Conservation (phyloP, 2,797 vertebrate species). For the Nannoperca australis region DNA sequence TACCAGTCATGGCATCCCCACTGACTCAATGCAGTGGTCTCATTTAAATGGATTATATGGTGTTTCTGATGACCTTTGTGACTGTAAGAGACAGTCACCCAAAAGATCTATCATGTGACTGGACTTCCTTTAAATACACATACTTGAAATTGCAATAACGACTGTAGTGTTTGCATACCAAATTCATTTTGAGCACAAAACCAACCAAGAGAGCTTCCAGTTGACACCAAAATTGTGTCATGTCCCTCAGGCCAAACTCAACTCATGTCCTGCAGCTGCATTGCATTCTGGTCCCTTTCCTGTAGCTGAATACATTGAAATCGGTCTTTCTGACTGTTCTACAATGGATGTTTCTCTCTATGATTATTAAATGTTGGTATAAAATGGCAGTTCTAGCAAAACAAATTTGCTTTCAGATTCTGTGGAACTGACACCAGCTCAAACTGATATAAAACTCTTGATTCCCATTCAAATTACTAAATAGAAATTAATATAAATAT, state of each 20-base stretch:
- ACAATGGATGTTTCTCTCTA: background rate
- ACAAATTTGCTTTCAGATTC: background rate
- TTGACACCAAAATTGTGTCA: background rate
- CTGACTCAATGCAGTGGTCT: background rate
- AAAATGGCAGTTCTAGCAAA: background rate
- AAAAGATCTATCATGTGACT: background rate
- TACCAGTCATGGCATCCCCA: no score
- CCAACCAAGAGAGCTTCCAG: background rate
- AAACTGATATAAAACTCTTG: no score
- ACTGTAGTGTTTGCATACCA: background rate
- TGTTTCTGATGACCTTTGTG: background rate
- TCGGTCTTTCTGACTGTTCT: background rate
- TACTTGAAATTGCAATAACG: background rate
- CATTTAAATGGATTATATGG: background rate
- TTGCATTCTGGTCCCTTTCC: background rate
- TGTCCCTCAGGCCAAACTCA: background rate
- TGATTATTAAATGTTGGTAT: background rate
- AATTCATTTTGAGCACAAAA: background rate
- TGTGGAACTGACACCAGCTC: no score
- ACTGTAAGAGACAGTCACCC: background rate
- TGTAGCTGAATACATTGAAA: background rate
- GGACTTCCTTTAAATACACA: background rate
- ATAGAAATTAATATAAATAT: background rate
- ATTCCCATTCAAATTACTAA: no score
- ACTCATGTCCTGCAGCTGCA: background rate